A percentile compares a stretch with the other conserved stretches of the same genome.
phyloP scores from a whole-genome alignment of 2,113 vertebrate genomes.

The Orthonyx spaldingii region DNA sequence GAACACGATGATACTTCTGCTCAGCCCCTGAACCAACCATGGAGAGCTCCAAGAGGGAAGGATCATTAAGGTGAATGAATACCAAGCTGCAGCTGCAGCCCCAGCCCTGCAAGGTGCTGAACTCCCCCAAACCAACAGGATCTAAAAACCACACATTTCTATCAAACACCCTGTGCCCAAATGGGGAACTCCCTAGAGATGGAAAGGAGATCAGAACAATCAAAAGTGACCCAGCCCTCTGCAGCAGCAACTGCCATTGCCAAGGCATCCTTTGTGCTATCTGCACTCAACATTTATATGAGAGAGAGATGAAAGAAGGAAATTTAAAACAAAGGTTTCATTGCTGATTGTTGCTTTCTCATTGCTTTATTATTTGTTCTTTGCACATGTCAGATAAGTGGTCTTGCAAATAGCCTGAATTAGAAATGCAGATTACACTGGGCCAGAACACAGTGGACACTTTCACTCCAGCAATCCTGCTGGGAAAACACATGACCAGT shows the following conservation, averaged over 20 bases:
- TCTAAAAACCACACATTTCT: not conserved
- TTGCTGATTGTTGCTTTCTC: not conserved
- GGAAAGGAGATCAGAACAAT: not conserved
- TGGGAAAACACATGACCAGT: not conserved
- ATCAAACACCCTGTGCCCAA: not conserved
- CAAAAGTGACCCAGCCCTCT: not conserved
- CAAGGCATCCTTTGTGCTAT: not conserved
- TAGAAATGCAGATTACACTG: slow-evolving; percentile 57
- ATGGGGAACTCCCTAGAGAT: not conserved
- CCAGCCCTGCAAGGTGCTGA: not conserved
- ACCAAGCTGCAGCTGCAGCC: not conserved
- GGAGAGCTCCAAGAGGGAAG: not conserved
- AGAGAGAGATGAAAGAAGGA: not conserved
- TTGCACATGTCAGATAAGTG: slow-evolving; percentile 51
- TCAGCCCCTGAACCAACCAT: not conserved
- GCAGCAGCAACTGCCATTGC: not conserved
- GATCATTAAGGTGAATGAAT: not conserved
- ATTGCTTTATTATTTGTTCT: slow-evolving; percentile 13
- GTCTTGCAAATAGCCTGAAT: slow-evolving; percentile 32
- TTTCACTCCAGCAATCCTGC: not conserved
- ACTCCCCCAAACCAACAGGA: not conserved
- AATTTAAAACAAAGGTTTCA: slow-evolving; percentile 50
- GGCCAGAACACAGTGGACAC: slow-evolving; percentile 3
- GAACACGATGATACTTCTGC: not conserved
- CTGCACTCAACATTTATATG: not conserved